Conservation (phyloP, 1,140 invertebrate species). For the Chymomyza costata region DNA sequence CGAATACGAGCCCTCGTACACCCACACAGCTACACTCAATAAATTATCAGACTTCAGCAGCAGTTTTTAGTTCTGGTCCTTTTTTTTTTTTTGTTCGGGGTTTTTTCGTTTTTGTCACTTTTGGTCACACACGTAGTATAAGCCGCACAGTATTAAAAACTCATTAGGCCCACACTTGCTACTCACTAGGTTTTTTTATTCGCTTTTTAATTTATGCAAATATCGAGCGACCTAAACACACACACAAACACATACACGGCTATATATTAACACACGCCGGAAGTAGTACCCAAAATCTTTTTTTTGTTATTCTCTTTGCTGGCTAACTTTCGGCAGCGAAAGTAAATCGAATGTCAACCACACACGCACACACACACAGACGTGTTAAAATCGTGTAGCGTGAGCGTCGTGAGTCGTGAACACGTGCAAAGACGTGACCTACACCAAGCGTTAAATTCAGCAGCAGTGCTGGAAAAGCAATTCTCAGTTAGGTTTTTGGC, state of each 20-base stretch:
- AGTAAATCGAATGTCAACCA: conserved; percentile 63
- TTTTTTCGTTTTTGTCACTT: no score
- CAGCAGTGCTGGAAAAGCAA: no score
- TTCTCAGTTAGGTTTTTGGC: no score
- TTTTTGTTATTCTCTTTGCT: conserved; percentile 9
- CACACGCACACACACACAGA: conserved; percentile 19
- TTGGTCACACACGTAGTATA: conserved; percentile 18
- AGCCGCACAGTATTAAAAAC: conserved; percentile 67
- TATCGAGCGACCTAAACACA: conserved; percentile 46
- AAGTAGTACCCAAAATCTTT: conserved; percentile 9
- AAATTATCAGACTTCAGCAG: conserved; percentile 54
- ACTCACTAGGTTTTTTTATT: conserved; percentile 17
- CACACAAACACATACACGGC: conserved; percentile 15
- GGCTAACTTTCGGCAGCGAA: conserved; percentile 27
- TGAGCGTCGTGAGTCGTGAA: no score
- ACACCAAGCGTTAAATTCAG: conserved; percentile 61
- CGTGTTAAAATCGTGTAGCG: neutral
- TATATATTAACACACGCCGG: conserved; percentile 18
- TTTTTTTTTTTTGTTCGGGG: no score
- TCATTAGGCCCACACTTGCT: conserved; percentile 49
- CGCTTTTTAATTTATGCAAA: conserved; percentile 61
- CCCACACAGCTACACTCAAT: no score
- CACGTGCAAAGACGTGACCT: conserved; percentile 59
- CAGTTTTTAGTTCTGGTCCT: conserved; percentile 31
- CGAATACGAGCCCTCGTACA: no score